Evolutionary conservation across 2,888 invertebrate species (phyloP), one percentile per base, ranked within the genome.

Genomic region (Synanthedon formicaeformis): DNA sequence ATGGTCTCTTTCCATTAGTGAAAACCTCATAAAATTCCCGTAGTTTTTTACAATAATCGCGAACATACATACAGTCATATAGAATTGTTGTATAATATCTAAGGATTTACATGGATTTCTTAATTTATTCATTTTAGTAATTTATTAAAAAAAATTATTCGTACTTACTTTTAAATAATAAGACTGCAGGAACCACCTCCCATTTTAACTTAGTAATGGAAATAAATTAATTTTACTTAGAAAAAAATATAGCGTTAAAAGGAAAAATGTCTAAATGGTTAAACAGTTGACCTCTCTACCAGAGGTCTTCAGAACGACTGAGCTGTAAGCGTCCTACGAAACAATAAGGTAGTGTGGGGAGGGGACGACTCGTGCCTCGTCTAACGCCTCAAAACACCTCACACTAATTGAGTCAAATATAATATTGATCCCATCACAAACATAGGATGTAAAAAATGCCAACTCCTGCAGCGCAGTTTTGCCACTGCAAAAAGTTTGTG

Each of bases 241-340:
- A 34, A 34, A 34, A 14, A 13, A 45, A 45, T 45, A 13, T 45
- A 13, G 45, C 6, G 45, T 45, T n/a, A 45, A 45, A 13, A 13
- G 45, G 45, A 45, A n/a, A 10, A 11, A 45, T 13, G 14, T 6
- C 8, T 13, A 45, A 45, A 45, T n/a, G 45, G 45, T 13, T 4
- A 13, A 13, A 45, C 11, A 14, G n/a, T 13, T 8, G 45, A 45
- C 45, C 45, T 45, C 45, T 45, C 45, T 45, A 45, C 56, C 45
- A 62, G 58, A 54, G 56, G 61, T 57, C 60, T 60, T 67, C 57
- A 64, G 69, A 67, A 65, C 69, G 63, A 82, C 70, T 72, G 66
- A 57, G 52, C 54, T 14, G n/a, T 45, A 45, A 45, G 13, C 45
- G 45, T 45, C 45, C 14, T 10, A 11, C 13, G 14, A 14, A 45